Conservation (phyloP, 1,140 invertebrate genomes). For the Chrysoperla carnea region DNA sequence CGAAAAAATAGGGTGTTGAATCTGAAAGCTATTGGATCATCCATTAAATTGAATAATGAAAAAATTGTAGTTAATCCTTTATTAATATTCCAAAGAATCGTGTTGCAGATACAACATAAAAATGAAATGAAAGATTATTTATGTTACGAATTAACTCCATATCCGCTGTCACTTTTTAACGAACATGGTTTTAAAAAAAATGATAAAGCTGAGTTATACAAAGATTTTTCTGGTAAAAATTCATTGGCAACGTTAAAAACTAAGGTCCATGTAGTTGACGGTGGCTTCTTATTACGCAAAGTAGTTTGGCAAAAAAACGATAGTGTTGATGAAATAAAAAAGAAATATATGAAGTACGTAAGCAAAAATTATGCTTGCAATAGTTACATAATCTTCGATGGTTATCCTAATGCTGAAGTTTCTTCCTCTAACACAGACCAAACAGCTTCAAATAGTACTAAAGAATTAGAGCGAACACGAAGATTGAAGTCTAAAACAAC, state of each 20-base stretch:
- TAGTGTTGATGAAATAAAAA: constrained; percentile 4
- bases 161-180: constrained; percentile 15
- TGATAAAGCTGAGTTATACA: too few species aligned
- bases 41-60: constrained; percentile 4
- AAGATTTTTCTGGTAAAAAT: too few species aligned
- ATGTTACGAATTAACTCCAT: constrained; percentile 14
- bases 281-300: too few species aligned
- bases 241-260: too few species aligned
- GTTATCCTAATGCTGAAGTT: constrained; percentile 3
- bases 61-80: constrained; percentile 8
- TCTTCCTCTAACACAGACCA: too few species aligned
- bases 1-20: constrained; percentile 5
- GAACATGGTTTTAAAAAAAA: constrained; percentile 14
- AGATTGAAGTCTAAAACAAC: too few species aligned
- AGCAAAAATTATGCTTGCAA: constrained; percentile 2
- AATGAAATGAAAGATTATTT: constrained; percentile 14
- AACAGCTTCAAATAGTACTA: too few species aligned
- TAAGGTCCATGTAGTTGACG: too few species aligned
- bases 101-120: constrained; percentile 9
- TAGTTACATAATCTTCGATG: constrained; percentile 5
- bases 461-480: constrained; percentile 6
- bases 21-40: not conserved
- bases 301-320: too few species aligned
- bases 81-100: constrained; percentile 14
- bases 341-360: constrained; percentile 3